Conservation (phyloP, 2,888 invertebrate genomes). For the Clistopyga incitator region DNA sequence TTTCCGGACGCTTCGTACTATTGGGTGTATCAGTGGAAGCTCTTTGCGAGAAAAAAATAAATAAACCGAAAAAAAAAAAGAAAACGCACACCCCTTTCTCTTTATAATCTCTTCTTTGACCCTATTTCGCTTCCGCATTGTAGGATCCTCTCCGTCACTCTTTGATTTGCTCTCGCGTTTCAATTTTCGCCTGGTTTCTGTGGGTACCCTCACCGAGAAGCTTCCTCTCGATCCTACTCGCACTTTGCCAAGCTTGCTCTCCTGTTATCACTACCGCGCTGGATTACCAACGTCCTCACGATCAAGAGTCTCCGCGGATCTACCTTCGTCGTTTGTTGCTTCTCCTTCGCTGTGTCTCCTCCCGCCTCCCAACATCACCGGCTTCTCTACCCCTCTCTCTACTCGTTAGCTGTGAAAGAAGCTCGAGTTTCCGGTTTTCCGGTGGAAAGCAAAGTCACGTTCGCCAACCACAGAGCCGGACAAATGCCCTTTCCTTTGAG, state of each 20-base stretch:
- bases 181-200: slow-evolving; percentile 6
- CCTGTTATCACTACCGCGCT: slow-evolving; percentile 39
- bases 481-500: slow-evolving; percentile 78
- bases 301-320: slow-evolving; percentile 40
- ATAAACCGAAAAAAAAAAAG: too few species aligned
- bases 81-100: too few species aligned
- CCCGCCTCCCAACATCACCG: slow-evolving; percentile 8
- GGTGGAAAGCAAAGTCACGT: slow-evolving; percentile 77
- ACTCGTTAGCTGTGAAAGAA: slow-evolving; percentile 72
- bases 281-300: slow-evolving; percentile 43
- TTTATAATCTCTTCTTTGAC: slow-evolving; percentile 20
- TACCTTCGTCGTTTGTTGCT: slow-evolving; percentile 27
- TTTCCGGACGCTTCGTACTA: slow-evolving; percentile 33
- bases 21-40: neutral
- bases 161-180: slow-evolving; percentile 10
- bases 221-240: slow-evolving; percentile 10
- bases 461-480: slow-evolving; percentile 75
- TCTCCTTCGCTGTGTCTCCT: slow-evolving; percentile 33
- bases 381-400: neutral
- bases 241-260: neutral
- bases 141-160: neutral
- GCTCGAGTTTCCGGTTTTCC: slow-evolving; percentile 68
- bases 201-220: neutral
- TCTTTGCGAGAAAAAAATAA: slow-evolving; percentile 24
- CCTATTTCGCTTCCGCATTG: slow-evolving; percentile 20